phyloP scores from a whole-genome alignment of 1,140 invertebrate species.

The Aphis craccivora region DNA sequence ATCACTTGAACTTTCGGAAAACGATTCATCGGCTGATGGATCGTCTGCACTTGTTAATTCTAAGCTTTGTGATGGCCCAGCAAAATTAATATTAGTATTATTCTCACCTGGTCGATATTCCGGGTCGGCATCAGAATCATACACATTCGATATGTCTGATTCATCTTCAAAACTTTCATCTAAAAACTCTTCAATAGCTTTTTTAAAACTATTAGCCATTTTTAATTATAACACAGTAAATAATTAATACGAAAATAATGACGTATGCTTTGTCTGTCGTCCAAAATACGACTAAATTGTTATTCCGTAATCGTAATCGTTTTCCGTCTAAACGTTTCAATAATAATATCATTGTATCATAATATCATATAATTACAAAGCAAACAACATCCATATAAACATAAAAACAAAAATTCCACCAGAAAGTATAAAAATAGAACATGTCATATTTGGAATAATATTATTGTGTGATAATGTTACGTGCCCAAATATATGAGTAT shows the following conservation, averaged over 20 bases:
- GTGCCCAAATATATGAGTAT: not conserved
- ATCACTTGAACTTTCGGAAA: not conserved
- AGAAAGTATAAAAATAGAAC: not conserved
- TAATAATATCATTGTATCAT: not conserved
- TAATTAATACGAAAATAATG: not conserved
- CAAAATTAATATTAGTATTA: conserved; percentile 9
- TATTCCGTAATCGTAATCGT: not conserved
- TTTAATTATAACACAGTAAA: not conserved
- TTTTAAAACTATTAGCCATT: not conserved
- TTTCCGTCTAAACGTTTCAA: not conserved
- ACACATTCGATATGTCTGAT: not conserved
- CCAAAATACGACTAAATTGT: not conserved
- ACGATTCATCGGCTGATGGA: not conserved
- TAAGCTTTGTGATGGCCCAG: not conserved
- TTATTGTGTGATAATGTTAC: not conserved
- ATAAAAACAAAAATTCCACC: not conserved
- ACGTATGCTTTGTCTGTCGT: too few species aligned
- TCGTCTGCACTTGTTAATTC: not conserved
- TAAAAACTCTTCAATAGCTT: conserved; percentile 20
- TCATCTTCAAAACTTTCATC: not conserved
- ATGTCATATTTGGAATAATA: not conserved
- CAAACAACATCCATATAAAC: not conserved
- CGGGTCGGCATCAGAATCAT: not conserved
- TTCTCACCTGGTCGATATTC: not conserved
- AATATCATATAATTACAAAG: not conserved